Evolutionary conservation across 2,888 invertebrate species (phyloP), one percentile per base, ranked within the genome.

Genomic region (Anthophora plumipes): DNA sequence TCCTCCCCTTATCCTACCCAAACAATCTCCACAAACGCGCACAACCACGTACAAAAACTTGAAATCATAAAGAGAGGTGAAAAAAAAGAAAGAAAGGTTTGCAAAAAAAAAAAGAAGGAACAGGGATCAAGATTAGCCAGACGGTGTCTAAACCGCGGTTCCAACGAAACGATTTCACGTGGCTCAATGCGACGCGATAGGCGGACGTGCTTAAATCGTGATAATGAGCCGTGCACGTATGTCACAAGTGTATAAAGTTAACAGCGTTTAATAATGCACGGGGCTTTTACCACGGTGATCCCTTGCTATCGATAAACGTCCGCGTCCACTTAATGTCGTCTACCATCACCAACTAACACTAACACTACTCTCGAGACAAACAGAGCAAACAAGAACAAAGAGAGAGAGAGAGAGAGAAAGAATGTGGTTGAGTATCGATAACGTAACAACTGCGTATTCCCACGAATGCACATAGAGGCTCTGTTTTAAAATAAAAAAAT

Each of bases 381-480:
- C 37, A 59, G n/a, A 22, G 52, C n/a, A 17, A 52, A 9, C 14
- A 54, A 7, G 14, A 43, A 46, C 37, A 12, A 43, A 61, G 25
- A 7, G 17, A 11, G 25, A 22, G 9, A 9, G 17, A 12, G 41
- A 1, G 43, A 31, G 25, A 8, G 9, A 14, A 14, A 9, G 55
- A n/a, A 31, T 3, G 50, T 9, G n/a, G n/a, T 9, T 17, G 17
- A 17, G 80, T 85, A 85, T 85, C 83, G 86, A 85, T 85, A 86
- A 86, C 81, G 84, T 81, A 83, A 86, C 85, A 84, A 86, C 85
- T 85, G 86, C 86, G 81, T 74, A 85, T 86, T 81, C 84, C 78
- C 84, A 81, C 84, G 75, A 69, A 73, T 43, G 31, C 31, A n/a
- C 48, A 14, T 31, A 31, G 2, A 31, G 20, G 48, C 31, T 6